Evolutionary conservation across 2,113 vertebrate species (phyloP).

Genomic region (Caracal caracal): DNA sequence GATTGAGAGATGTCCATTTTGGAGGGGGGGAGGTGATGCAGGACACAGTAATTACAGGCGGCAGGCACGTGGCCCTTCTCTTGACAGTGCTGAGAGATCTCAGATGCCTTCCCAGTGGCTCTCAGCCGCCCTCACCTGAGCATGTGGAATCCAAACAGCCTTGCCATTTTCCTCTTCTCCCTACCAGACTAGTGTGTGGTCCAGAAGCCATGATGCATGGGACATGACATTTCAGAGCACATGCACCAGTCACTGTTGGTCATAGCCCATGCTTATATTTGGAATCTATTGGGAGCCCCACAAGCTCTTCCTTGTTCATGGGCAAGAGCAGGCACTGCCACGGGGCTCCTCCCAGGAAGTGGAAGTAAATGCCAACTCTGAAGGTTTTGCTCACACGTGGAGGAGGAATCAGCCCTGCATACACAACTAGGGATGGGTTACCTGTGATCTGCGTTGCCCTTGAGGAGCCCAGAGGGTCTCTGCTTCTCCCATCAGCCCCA

Average conservation of each 20-base stretch:
- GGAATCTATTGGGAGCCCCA: conserved; percentile 63
- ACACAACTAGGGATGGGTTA: background rate
- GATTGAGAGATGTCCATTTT: background rate
- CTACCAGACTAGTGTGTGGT: background rate
- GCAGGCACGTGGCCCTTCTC: background rate
- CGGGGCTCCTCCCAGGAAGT: conserved; percentile 70
- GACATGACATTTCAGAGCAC: conserved; percentile 30
- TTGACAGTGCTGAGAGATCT: background rate
- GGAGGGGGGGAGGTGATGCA: background rate
- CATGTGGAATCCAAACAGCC: background rate
- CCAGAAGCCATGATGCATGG: background rate
- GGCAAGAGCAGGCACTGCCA: background rate
- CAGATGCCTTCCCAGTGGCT: fast-evolving
- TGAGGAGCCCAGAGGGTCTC: conserved; percentile 61
- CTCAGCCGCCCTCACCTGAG: background rate
- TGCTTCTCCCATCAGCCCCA: background rate
- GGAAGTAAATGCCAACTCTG: background rate
- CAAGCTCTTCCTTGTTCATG: conserved; percentile 68
- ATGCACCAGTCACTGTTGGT: background rate
- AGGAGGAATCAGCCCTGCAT: background rate
- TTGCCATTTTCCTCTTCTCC: background rate
- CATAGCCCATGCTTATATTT: conserved; percentile 18
- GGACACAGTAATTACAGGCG: background rate
- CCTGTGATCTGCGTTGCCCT: background rate
- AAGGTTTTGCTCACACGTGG: conserved; percentile 40